phyloP scores from a whole-genome alignment of 2,888 invertebrate species.

The Sericinus montela region DNA sequence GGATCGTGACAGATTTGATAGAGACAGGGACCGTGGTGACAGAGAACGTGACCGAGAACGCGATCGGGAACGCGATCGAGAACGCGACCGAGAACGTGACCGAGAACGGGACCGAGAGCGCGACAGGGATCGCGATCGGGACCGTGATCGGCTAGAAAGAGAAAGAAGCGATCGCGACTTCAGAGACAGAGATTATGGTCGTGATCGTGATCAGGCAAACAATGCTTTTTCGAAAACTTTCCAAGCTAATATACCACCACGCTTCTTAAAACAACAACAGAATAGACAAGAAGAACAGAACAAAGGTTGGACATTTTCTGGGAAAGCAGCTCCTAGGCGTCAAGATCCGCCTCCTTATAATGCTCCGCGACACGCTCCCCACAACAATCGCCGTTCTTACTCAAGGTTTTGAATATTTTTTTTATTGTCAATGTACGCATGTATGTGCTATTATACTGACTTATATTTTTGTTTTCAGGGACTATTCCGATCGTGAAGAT shows the following conservation, averaged over 20 bases:
- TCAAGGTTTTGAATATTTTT: too few species aligned
- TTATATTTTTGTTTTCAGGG: conserved; percentile 51
- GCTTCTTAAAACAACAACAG: conserved; percentile 89
- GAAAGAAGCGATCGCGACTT: conserved; percentile 36
- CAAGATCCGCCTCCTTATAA: conserved; percentile 63
- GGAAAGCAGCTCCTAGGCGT: conserved; percentile 57
- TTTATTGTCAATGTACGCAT: too few species aligned
- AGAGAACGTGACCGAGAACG: conserved; percentile 52
- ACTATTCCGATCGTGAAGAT: conserved; percentile 72
- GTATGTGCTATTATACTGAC: too few species aligned
- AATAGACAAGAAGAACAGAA: conserved; percentile 69
- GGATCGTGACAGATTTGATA: conserved; percentile 33
- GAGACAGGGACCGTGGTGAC: conserved; percentile 38
- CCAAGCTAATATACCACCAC: conserved; percentile 90
- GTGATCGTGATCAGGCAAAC: conserved; percentile 75
- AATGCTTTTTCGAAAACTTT: conserved; percentile 86
- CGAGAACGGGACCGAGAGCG: conserved; percentile 34
- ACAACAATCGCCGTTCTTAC: conserved; percentile 67
- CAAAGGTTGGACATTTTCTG: conserved; percentile 66
- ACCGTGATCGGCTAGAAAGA: conserved; percentile 36
- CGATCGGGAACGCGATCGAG: conserved; percentile 35
- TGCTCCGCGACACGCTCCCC: conserved; percentile 58
- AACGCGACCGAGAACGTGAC: conserved; percentile 39
- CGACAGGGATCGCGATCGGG: conserved; percentile 40
- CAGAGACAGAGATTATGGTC: conserved; percentile 53